Evolutionary conservation across 2,888 invertebrate genomes (phyloP), one percentile per base, ranked within the genome.

Genomic region (Quadroppia sp.): DNA sequence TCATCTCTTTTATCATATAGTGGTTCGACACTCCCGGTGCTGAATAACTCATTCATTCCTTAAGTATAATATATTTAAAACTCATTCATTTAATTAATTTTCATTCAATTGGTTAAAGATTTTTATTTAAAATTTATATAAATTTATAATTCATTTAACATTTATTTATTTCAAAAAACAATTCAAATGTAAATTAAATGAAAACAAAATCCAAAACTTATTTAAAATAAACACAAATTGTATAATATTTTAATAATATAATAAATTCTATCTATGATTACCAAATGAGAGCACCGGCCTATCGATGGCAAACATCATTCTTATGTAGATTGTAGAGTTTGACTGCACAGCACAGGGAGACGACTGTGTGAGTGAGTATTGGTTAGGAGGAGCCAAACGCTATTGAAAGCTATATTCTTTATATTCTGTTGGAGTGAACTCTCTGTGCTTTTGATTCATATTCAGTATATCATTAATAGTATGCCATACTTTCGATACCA

Each of bases 1-100:
- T 48, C n/a, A 3, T 56, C 25, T 4, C 15, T 48, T 73, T n/a
- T n/a, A n/a, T n/a, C n/a, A n/a, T n/a, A n/a, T 40, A 73, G 73
- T 73, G 73, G 73, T 73, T 67, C 45, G 73, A 73, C 40, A 69
- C 42, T 20, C 67, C 36, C 23, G 67, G 32, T 1, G 13, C 13
- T 15, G 40, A 69, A 69, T 69, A 64, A 40, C 3, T 50, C 4
- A 20, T 50, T 56, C 7, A 50, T 50, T 50, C 3, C 53, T 25
- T 28, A 50, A n/a, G 6, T 50, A 50, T 11, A 17, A 50, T 20
- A 50, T 9, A 36, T n/a, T n/a, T n/a, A n/a, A n/a, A n/a, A n/a
- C n/a, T n/a, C n/a, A n/a, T 48, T 48, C 20, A 53, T 23, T 53
- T 23, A 11, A 13, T 25, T 25, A 53, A 53, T 9, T 23, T 23